Evolutionary conservation across 2,113 vertebrate species (phyloP).

Genomic region (Oreocharis arfaki): DNA sequence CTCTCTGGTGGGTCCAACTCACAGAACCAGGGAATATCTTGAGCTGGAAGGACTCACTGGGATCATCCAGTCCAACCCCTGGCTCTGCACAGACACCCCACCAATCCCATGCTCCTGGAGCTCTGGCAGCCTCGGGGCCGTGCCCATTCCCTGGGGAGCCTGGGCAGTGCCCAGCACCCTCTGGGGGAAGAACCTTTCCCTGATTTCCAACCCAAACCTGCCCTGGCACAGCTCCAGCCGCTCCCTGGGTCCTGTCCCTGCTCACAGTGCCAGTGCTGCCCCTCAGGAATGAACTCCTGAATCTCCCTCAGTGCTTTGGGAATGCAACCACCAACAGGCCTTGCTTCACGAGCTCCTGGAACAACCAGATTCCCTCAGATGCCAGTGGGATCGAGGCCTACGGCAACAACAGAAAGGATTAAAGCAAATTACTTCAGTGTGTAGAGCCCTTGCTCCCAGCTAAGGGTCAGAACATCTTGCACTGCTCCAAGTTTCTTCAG

Average conservation of each 20-base stretch:
- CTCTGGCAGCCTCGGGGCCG: neutral
- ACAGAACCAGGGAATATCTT: neutral
- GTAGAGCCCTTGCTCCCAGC: neutral
- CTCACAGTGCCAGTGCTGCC: neutral
- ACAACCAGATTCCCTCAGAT: neutral
- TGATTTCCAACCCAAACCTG: rapidly evolving
- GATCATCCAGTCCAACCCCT: neutral
- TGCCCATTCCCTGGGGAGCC: neutral
- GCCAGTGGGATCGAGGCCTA: neutral
- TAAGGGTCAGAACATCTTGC: neutral
- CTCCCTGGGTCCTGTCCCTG: neutral
- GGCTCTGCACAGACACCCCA: neutral
- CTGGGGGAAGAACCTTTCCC: neutral
- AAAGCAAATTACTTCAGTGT: neutral
- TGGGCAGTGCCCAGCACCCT: neutral
- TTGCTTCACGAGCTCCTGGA: neutral
- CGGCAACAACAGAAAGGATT: neutral
- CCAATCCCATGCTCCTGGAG: neutral
- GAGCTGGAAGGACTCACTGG: neutral
- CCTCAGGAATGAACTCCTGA: neutral
- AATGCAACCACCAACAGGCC: neutral
- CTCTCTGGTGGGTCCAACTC: neutral
- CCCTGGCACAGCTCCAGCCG: rapidly evolving
- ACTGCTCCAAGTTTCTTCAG: neutral
- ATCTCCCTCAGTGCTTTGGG: neutral